These are phyloP conservation scores for Gallinago paraguaiae DNA, from an alignment of 2,113 vertebrate genomes.

Conservation along the genomic window DNA sequence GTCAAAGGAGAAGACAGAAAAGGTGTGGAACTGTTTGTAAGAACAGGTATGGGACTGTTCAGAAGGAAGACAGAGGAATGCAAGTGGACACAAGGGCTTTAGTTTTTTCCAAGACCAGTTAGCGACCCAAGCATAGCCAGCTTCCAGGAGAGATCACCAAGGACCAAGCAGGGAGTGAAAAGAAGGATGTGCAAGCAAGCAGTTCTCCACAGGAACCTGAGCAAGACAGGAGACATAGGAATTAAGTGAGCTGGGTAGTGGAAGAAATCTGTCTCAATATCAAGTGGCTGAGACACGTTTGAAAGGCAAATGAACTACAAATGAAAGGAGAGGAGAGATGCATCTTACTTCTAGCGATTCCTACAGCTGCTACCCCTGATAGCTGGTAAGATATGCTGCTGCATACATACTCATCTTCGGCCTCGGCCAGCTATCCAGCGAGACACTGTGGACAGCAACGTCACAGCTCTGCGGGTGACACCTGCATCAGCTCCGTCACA, in stretches of 20 bases:
- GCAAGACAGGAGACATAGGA: neutral
- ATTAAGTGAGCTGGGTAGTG: neutral
- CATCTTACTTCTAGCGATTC: neutral
- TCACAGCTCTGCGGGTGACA: rapidly evolving
- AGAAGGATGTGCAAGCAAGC: neutral
- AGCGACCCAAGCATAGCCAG: neutral
- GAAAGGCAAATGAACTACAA: neutral
- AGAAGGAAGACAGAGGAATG: neutral
- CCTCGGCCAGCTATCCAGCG: neutral
- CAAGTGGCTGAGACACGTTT: neutral
- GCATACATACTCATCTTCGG: neutral
- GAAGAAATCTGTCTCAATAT: neutral
- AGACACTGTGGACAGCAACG: neutral
- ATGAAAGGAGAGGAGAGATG: neutral
- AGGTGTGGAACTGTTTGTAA: neutral
- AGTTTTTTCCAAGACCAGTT: neutral
- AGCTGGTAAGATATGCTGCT: neutral
- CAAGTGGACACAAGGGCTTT: neutral
- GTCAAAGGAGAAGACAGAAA: neutral
- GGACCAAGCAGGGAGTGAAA: neutral
- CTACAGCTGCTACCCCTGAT: rapidly evolving
- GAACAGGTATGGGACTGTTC: too few relatives aligned
- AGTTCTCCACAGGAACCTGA: neutral
- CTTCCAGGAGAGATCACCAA: neutral
- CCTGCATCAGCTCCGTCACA: neutral